These are phyloP conservation scores for Diplazon laetatorius DNA, from an alignment of 2,888 invertebrate species.

Conservation along the genomic window DNA sequence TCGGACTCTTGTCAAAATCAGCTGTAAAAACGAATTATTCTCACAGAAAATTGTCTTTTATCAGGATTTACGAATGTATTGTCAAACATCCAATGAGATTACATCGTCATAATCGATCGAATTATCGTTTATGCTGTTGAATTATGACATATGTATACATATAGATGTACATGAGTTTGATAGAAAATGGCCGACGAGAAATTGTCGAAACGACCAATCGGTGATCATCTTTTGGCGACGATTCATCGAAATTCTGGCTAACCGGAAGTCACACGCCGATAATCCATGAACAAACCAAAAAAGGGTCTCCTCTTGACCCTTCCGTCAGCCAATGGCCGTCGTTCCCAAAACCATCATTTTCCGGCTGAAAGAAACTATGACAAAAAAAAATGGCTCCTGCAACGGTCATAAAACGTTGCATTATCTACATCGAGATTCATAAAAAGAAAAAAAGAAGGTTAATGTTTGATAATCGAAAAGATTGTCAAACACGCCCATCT, in stretches of 20 bases:
- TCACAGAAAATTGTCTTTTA: background rate
- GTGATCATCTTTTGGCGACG: background rate
- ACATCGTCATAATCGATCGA: background rate
- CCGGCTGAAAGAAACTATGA: background rate
- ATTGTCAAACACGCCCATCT: background rate
- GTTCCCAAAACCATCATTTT: background rate
- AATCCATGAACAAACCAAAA: background rate
- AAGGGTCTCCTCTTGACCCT: background rate
- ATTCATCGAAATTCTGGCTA: background rate
- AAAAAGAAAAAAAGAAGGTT: background rate
- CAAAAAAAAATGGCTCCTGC: background rate
- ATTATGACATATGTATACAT: background rate
- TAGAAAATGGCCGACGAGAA: slow-evolving; percentile 31
- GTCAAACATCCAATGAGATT: background rate
- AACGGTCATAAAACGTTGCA: background rate
- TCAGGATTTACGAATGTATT: background rate
- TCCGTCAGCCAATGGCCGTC: background rate
- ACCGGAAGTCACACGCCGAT: background rate
- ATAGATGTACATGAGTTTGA: background rate
- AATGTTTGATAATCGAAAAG: too few relatives aligned
- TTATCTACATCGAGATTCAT: background rate
- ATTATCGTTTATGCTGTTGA: background rate
- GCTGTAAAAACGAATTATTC: slow-evolving; percentile 29
- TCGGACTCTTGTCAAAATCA: slow-evolving; percentile 27
- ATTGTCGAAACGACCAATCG: background rate